phyloP scores from a whole-genome alignment of 2,113 vertebrate genomes.

The Mandrillus leucophaeus region DNA sequence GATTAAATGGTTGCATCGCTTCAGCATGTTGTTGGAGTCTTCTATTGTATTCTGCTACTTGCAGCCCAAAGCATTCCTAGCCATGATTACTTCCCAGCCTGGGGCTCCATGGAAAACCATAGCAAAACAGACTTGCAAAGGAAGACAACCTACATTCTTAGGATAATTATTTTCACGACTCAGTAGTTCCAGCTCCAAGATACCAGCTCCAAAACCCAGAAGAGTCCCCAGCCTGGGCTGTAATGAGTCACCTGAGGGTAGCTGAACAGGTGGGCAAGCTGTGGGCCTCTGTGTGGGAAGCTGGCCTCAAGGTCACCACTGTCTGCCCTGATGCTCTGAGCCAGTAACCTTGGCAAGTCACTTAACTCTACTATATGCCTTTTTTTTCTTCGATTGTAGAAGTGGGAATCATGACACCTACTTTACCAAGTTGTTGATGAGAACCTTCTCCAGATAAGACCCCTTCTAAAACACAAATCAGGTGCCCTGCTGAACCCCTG shows the following conservation, averaged over 20 bases:
- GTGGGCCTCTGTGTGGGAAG: background rate
- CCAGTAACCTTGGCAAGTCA: background rate
- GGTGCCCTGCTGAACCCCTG: accelerated
- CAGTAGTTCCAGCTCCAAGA: background rate
- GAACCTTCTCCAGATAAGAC: background rate
- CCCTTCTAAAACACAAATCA: background rate
- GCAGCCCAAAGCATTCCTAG: background rate
- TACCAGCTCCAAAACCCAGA: background rate
- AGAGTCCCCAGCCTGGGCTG: too few relatives aligned
- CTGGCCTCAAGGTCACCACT: background rate
- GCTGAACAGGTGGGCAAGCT: background rate
- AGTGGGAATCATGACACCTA: background rate
- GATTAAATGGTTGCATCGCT: too few relatives aligned
- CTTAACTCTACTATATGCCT: background rate
- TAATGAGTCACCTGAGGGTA: accelerated
- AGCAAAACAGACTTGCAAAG: background rate
- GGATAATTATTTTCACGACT: background rate
- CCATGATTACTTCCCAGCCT: background rate
- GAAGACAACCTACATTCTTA: background rate
- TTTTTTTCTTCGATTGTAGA: background rate
- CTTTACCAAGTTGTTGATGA: background rate
- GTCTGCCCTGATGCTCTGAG: background rate
- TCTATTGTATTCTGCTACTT: background rate
- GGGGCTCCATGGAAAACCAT: background rate
- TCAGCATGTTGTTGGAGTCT: background rate